phyloP scores from a whole-genome alignment of 2,888 invertebrate species.

The Nymphalis c-album region DNA sequence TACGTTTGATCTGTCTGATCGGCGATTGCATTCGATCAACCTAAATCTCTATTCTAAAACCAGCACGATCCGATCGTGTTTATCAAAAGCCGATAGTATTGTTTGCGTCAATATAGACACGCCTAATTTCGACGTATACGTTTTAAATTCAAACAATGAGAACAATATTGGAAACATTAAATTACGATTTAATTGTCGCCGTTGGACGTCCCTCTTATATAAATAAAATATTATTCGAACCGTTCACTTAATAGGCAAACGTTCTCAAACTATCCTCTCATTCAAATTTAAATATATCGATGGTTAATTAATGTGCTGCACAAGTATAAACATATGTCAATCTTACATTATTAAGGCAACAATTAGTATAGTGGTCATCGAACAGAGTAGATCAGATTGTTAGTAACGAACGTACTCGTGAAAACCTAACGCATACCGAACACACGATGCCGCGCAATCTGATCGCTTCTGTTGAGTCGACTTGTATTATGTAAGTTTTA shows the following conservation, averaged over 20 bases:
- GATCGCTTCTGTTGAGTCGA: conserved; percentile 55
- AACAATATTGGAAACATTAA: neutral
- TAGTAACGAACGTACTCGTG: conserved; percentile 23
- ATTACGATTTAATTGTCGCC: conserved; percentile 48
- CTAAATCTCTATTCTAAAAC: conserved; percentile 36
- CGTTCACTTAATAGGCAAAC: conserved; percentile 45
- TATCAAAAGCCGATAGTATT: conserved; percentile 30
- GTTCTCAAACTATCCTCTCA: conserved; percentile 22
- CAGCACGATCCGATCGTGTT: conserved; percentile 30
- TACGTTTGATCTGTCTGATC: conserved; percentile 26
- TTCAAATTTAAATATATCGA: conserved; percentile 40
- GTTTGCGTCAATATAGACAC: conserved; percentile 29
- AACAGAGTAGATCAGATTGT: conserved; percentile 62
- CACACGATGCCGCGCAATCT: conserved; percentile 46
- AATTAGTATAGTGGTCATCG: conserved; percentile 58
- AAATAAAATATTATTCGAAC: conserved; percentile 60
- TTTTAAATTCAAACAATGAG: neutral
- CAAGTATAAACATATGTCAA: conserved; percentile 62
- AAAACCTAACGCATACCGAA: conserved; percentile 20
- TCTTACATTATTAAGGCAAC: conserved; percentile 63
- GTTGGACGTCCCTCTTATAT: conserved; percentile 61
- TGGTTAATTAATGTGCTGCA: conserved; percentile 55
- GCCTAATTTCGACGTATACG: conserved; percentile 5
- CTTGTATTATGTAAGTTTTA: conserved; percentile 53
- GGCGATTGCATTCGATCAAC: conserved; percentile 33